Percentiles rank a stretch among this genome's conserved stretches.
These are phyloP conservation scores for Cosmopolites sordidus DNA, from an alignment of 2,888 invertebrate genomes.

Conservation along the genomic window DNA sequence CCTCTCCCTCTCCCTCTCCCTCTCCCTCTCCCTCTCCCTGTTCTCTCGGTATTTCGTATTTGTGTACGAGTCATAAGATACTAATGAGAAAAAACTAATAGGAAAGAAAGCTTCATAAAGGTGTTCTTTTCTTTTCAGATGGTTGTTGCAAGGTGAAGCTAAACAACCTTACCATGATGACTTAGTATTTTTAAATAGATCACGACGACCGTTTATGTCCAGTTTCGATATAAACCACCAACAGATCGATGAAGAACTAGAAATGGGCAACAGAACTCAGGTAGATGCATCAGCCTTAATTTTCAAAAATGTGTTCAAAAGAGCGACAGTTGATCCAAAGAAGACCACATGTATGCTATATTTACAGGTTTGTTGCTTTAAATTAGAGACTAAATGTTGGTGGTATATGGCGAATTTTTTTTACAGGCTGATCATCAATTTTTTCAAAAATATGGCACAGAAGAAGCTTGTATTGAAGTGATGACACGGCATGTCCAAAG, in stretches of 20 bases:
- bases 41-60: too few relatives aligned
- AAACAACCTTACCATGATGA: slow-evolving; percentile 47
- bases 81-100: too few relatives aligned
- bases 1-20: too few relatives aligned
- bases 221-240: slow-evolving; percentile 44
- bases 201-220: slow-evolving; percentile 51
- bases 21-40: too few relatives aligned
- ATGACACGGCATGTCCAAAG: slow-evolving; percentile 93
- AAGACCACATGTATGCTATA: slow-evolving; percentile 94
- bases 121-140: slow-evolving; percentile 39
- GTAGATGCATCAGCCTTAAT: slow-evolving; percentile 50
- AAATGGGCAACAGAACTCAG: slow-evolving; percentile 32
- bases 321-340: slow-evolving; percentile 73
- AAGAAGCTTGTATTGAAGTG: slow-evolving; percentile 91
- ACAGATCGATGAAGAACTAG: slow-evolving; percentile 45
- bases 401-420: neutral
- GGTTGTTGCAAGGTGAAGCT: slow-evolving; percentile 63
- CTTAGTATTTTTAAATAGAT: slow-evolving; percentile 43
- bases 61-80: too few relatives aligned
- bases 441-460: slow-evolving; percentile 89
- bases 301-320: slow-evolving; percentile 59
- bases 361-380: slow-evolving; percentile 57
- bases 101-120: slow-evolving; percentile 25
- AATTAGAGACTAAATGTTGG: too few relatives aligned
- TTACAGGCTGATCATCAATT: slow-evolving; percentile 84